Evolutionary conservation across 1,140 invertebrate genomes (phyloP), one percentile per base, ranked within the genome.

Genomic region (Elymnias hypermnestra): DNA sequence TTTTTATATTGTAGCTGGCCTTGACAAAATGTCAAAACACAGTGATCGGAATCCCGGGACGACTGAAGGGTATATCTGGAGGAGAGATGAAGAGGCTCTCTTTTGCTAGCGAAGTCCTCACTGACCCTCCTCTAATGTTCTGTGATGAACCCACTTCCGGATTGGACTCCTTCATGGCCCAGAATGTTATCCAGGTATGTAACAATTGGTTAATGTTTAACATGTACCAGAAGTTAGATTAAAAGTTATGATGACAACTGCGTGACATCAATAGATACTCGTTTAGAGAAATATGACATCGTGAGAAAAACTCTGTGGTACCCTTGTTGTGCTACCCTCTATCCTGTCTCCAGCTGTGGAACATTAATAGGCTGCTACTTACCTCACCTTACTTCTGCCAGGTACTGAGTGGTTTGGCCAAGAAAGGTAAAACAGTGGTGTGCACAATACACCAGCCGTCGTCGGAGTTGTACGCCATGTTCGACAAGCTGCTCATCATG

Each of bases 111-210:
- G 97, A 99, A 88, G 95, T 97, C 33, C 86, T 99, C 12, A 99
- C 96, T 0, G 94, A 99, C 87, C 97, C 98, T 1, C 93, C 95
- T 1, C 82, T 99, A 21, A 91, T 99, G 89, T 97, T 99, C 71
- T 99, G 97, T 78, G 98, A 99, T 74, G 98, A 99, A 72, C 97
- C 97, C 1, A 99, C 98, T 0, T 98, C 93, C 0, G 94, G 94
- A 4, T 78, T 95, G 31, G 94, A 95, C 72, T 94, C 94, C 0
- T 95, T 93, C 53, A 95, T 94, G 92, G 98, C 90, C 0, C 89
- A 93, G 79, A 98, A 95, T 73, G 94, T 98, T 9, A 91, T 98
- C 8, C 92, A 92, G 65, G 93, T 85, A 48, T 15, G 47, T 57
- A 36, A 6, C 8, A 6, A 8, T 14, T n/a, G n/a, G n/a, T n/a